Evolutionary conservation across 2,797 vertebrate species (phyloP), one percentile per base, ranked within the genome.

Genomic region (Carduelis carduelis): DNA sequence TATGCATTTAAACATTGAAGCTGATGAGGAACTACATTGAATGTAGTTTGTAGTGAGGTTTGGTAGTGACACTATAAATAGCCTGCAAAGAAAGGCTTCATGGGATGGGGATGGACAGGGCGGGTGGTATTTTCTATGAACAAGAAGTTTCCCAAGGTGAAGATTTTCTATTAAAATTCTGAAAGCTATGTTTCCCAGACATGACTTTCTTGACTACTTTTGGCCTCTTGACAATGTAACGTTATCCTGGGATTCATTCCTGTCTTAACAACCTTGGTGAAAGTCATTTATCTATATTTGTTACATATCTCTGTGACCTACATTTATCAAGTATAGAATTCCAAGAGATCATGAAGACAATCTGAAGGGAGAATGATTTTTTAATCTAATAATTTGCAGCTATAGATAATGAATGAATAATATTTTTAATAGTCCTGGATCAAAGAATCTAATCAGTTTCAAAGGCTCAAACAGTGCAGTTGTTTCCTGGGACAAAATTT

Each of bases 221-320:
- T 87, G 85, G 81, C 95, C 96, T 96, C 95, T 90, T 96, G 96
- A 96, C 91, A 74, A 94, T 94, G 64, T 52, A 80, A 39, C 3
- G 0, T 84, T 89, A 89, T 68, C 95, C 32, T 93, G 91, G 95
- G 93, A 96, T 94, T 97, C 87, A 49, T 37, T 93, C 57, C 70
- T 95, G 53, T 68, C 74, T 92, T 94, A 95, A 87, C 88, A 95
- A 56, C 86, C 82, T 91, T 90, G 57, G 61, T 89, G 70, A 72
- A 97, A 96, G 88, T 95, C 88, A 94, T 92, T 95, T 97, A 91
- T 83, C 87, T 97, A 17, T 95, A 93, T 95, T 87, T 95, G 34
- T 89, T 90, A 84, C 20, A 0, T 87, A 78, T 80, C 83, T 19
- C 1, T 83, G 61, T 96, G 95, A 96, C 95, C 96, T 96, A 97